Evolutionary conservation across 2,888 invertebrate genomes (phyloP).

Genomic region (Chelonus formosanus): DNA sequence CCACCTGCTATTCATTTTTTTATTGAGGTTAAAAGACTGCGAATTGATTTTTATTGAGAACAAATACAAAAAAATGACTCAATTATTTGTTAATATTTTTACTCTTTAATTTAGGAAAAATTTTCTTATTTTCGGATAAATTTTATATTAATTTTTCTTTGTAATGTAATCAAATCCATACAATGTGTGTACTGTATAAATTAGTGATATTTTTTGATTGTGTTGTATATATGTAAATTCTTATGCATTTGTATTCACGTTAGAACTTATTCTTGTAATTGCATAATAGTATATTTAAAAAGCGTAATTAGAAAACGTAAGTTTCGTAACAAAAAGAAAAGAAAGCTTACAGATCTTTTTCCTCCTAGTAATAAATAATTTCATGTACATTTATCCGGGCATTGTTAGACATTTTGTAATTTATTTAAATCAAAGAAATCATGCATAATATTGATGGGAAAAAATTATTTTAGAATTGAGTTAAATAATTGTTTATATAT

Average conservation of each 20-base stretch:
- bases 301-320: too few species aligned
- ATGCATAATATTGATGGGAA: too few species aligned
- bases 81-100: too few species aligned
- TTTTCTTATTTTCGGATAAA: too few species aligned
- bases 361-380: neutral
- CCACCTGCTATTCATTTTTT: too few species aligned
- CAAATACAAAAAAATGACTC: too few species aligned
- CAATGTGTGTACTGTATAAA: slow-evolving; percentile 31
- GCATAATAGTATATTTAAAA: slow-evolving; percentile 18
- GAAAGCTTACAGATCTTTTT: slow-evolving; percentile 7
- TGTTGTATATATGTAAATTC: slow-evolving; percentile 63
- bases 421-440: neutral
- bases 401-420: slow-evolving; percentile 30
- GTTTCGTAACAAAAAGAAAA: too few species aligned
- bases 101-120: neutral
- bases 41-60: too few species aligned
- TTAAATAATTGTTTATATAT: neutral
- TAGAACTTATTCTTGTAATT: slow-evolving; percentile 45
- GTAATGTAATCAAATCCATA: slow-evolving; percentile 18
- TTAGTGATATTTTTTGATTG: slow-evolving; percentile 53
- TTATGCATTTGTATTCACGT: slow-evolving; percentile 58
- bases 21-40: too few species aligned
- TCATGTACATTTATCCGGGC: slow-evolving; percentile 17
- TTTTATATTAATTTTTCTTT: neutral
- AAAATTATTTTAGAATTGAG: too few species aligned